Base-by-base conservation (phyloP, 2,797 vertebrate genomes). In the Siniperca undulata region DNA sequence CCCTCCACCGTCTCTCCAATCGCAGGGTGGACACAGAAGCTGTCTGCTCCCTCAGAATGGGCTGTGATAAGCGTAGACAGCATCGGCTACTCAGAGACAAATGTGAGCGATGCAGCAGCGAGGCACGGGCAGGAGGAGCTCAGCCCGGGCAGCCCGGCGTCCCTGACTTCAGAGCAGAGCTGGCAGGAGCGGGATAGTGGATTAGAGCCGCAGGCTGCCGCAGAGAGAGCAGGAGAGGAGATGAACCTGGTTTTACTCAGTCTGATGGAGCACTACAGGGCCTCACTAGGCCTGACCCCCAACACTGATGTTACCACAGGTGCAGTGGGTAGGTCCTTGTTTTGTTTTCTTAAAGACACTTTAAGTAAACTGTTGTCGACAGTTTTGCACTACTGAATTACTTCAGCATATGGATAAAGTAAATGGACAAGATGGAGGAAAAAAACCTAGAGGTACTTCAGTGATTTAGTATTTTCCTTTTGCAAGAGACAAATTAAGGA, bases 211-310 rank as follows among this genome's bases (percentile, higher is more conserved):
- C 92, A 93, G 89, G 75, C 82, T 50, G 80, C 84, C 34, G 84
- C 71, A 0, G 93, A 91, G 27, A 46, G n/a, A 53, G 66, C 70
- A 0, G 85, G 84, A 65, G 91, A 93, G 52, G 93, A 94, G 88
- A 89, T 92, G 84, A 89, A 78, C 24, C 86, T 92, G 85, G 91
- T 92, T 36, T 78, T 95, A 24, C 72, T 92, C 48, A 92, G 93
- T 67, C 90, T 95, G 77, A 93, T 95, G 88, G 93, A 95, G 79
- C 94, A 93, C 56, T 93, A 94, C 74, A 81, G 91, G 76, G 81
- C 77, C 70, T 87, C 89, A 1, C 50, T 94, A 7, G 92, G 91
- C 30, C 88, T 94, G 40, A 88, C 40, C 34, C 86, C 85, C 40
- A 90, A 70, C 78, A 76, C 80, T 20, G 93, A 95, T 48, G 61